These are phyloP conservation scores for Campopleginae sp. DNA, from an alignment of 2,888 invertebrate species.

Conservation along the genomic window DNA sequence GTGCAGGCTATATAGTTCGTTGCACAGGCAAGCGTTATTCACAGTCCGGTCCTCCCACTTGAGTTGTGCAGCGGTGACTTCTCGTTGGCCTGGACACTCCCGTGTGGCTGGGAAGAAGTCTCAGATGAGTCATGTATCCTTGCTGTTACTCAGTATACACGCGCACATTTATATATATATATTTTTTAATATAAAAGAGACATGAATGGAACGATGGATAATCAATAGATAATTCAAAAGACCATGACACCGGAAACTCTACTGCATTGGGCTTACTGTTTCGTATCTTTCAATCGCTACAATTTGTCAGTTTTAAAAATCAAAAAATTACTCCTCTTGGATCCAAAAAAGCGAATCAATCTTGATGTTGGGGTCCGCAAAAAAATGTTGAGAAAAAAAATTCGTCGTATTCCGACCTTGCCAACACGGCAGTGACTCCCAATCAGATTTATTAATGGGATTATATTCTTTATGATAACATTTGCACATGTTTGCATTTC, in stretches of 20 bases:
- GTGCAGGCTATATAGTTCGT: slow-evolving; percentile 21
- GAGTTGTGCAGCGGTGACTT: slow-evolving; percentile 46
- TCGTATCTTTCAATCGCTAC: not conserved
- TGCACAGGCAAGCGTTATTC: slow-evolving; percentile 45
- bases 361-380: not conserved
- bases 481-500: not conserved
- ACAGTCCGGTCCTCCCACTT: slow-evolving; percentile 63
- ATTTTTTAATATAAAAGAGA: not conserved
- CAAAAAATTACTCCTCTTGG: no score
- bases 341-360: not conserved
- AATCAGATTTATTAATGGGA: not conserved
- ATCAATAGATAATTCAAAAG: not conserved
- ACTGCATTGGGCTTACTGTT: not conserved
- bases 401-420: not conserved
- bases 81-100: slow-evolving; percentile 60
- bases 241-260: not conserved
- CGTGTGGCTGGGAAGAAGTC: slow-evolving; percentile 47
- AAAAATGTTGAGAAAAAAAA: not conserved
- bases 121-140: slow-evolving; percentile 60
- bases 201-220: not conserved
- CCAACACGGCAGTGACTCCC: not conserved
- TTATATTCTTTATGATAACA: not conserved
- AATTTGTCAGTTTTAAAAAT: no score
- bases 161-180: slow-evolving; percentile 6
- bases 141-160: not conserved